Evolutionary conservation across 2,797 vertebrate genomes (phyloP).

Genomic region (Phrynocephalus forsythii): DNA sequence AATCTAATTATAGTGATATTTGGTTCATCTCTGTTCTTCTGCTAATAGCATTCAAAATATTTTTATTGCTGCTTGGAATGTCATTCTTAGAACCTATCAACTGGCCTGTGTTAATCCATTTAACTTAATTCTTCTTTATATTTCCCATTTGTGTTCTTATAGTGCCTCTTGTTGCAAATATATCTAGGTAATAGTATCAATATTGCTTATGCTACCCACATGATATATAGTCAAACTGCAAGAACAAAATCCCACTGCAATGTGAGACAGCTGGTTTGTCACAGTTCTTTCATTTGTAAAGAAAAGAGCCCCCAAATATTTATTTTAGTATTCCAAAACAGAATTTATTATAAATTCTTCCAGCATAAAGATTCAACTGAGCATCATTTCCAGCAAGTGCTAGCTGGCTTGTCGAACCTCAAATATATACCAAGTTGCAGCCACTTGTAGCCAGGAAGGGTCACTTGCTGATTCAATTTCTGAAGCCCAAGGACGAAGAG

Average conservation of each 20-base stretch:
- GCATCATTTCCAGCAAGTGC: no score
- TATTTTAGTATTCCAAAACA: neutral
- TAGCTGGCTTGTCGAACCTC: neutral
- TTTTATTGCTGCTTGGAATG: neutral
- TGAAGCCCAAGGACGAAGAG: neutral
- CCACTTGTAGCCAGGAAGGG: neutral
- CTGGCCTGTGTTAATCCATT: slow-evolving; percentile 5
- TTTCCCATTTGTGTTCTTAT: neutral
- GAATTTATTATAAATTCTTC: neutral
- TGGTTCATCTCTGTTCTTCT: neutral
- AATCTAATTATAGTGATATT: neutral
- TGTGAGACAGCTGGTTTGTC: neutral
- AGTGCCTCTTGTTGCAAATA: neutral
- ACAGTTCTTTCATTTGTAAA: neutral
- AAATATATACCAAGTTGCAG: neutral
- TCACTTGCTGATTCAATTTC: neutral
- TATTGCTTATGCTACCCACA: slow-evolving; percentile 11
- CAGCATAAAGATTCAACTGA: neutral
- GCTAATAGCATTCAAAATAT: neutral
- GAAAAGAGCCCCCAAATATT: accelerated
- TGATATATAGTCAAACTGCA: slow-evolving; percentile 5
- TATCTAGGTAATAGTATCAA: neutral
- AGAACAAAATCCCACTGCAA: slow-evolving; percentile 9
- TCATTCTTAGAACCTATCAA: slow-evolving; percentile 6
- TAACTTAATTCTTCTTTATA: slow-evolving; percentile 35